Base-by-base conservation (phyloP, 2,113 vertebrate species). In the Corvus hawaiiensis region DNA sequence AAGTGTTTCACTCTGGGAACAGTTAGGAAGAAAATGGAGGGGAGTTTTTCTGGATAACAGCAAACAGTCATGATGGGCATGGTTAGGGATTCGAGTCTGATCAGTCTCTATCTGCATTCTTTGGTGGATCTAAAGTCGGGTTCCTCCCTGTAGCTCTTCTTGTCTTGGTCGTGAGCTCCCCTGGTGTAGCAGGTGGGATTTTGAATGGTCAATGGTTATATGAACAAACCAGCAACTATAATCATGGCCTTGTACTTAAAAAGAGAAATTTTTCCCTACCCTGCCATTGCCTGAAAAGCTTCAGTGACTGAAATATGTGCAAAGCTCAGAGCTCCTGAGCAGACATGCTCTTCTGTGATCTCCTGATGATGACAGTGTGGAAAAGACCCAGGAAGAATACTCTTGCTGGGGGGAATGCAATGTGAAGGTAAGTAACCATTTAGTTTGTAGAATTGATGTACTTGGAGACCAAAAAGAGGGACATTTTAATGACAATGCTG, bases 321-420 rank as follows among this genome's bases (percentile, higher is more conserved):
- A 73, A 69, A 78, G 26, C 33, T 81, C 27, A 28, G 43, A 67
- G 39, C 16, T 91, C 28, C 67, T 11, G 54, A 63, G 54, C 28
- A 64, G 48, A 7, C 2, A 11, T 55, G n/a, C 26, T 76, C 33
- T 72, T 32, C 44, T 73, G 63, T 33, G 33, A 37, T 59, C 15
- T 91, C 32, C 43, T 76, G 59, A 28, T 1, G 11, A 13, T 35
- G 55, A 11, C 3, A 3, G 51, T 8, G 3, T 64, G 64, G 55
- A 68, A 66, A 66, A 81, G 35, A 81, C 30, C 20, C 63, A 37
- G 28, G 43, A 54, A 43, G n/a, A 67, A 54, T 76, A 27, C 17
- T 46, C 41, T 35, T 2, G 0, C 39, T 41, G 26, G 3, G 35
- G 6, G 8, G 33, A 54, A 49, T 3, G 3, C 1, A 2, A 2